Conservation (phyloP, 2,888 invertebrate genomes). For the Baronia brevicornis region DNA sequence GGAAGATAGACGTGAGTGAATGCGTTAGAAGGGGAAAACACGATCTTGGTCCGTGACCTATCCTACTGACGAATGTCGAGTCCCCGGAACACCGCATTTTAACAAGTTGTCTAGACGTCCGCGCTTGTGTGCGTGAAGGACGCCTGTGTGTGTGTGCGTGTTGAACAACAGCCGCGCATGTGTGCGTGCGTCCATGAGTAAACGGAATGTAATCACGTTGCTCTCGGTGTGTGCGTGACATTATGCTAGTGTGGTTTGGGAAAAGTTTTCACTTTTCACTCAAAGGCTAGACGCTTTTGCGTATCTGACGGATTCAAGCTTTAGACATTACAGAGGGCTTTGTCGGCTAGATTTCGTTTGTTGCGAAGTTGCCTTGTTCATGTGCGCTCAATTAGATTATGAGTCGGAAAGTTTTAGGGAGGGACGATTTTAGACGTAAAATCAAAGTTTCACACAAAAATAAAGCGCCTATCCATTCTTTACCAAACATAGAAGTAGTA, state of each 20-base stretch:
- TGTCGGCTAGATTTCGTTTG: conserved; percentile 8
- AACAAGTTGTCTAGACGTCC: conserved; percentile 68
- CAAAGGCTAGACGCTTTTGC: conserved; percentile 18
- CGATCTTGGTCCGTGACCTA: conserved; percentile 70
- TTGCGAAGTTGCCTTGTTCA: conserved; percentile 2
- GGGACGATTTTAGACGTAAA: no score
- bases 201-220: not conserved
- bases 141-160: conserved; percentile 26
- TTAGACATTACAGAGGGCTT: conserved; percentile 9
- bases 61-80: conserved; percentile 74
- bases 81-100: conserved; percentile 69
- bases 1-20: conserved; percentile 32
- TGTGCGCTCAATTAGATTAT: no score
- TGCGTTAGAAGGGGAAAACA: conserved; percentile 40
- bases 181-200: conserved; percentile 21
- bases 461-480: no score
- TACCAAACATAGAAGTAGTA: no score
- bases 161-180: conserved; percentile 19
- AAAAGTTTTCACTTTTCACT: conserved; percentile 22
- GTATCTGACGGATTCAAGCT: conserved; percentile 7
- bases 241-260: conserved; percentile 21
- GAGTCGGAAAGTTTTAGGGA: no score
- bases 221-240: conserved; percentile 15
- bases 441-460: no score
- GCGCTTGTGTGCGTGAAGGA: conserved; percentile 34